A percentile compares a stretch with the other conserved stretches of the same genome.
These are phyloP conservation scores for Lonchura striata DNA, from an alignment of 2,113 vertebrate species.

Conservation along the genomic window DNA sequence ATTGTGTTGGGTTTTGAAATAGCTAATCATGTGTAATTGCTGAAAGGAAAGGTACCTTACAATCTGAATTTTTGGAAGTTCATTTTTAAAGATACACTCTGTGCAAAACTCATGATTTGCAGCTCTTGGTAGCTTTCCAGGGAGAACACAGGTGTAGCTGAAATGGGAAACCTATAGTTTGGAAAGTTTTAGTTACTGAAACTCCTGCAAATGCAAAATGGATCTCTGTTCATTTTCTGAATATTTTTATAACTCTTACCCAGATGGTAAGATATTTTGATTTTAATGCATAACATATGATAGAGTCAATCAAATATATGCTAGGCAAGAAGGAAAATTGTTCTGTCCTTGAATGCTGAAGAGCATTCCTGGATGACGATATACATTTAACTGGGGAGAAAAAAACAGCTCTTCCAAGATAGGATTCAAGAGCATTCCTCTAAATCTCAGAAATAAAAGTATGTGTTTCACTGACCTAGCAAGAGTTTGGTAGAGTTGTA, in stretches of 20 bases:
- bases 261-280: not conserved
- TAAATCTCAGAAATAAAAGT: not conserved
- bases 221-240: not conserved
- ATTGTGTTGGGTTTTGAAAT: not conserved
- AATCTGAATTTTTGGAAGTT: not conserved
- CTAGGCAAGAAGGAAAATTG: not conserved
- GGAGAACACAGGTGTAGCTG: not conserved
- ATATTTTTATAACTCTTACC: not conserved
- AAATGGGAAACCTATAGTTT: not conserved
- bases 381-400: not conserved
- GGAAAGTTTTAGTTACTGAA: not conserved
- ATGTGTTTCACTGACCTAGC: not conserved
- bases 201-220: not conserved
- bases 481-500: not conserved
- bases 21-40: not conserved
- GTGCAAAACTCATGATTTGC: not conserved
- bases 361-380: not conserved
- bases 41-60: not conserved
- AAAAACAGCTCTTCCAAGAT: not conserved
- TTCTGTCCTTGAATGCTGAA: not conserved
- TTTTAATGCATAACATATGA: not conserved
- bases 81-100: not conserved
- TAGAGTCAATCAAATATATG: not conserved
- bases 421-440: not conserved
- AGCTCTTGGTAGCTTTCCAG: not conserved